Percentiles rank a stretch among this genome's conserved stretches.
Conservation (phyloP, 1,140 invertebrate genomes). For the Heliothis virescens region DNA sequence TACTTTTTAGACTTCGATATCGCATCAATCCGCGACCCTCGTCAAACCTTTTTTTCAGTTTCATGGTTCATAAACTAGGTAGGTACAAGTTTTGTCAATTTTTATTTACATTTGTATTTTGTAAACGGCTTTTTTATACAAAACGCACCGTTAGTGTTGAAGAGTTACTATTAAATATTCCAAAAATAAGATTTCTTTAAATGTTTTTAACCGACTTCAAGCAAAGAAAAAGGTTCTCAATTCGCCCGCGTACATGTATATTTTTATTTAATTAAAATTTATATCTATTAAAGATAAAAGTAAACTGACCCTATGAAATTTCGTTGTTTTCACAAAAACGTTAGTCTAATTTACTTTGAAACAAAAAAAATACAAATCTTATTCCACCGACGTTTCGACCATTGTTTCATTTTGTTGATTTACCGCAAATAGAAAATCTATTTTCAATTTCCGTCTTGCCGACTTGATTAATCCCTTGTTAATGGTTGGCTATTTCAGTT, state of each 20-base stretch:
- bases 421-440: slow-evolving; percentile 21
- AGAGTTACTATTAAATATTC: no score
- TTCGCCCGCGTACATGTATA: no score
- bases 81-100: neutral
- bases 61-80: neutral
- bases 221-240: no score
- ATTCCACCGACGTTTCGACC: slow-evolving; percentile 1
- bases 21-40: neutral
- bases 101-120: neutral
- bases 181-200: neutral
- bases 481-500: neutral
- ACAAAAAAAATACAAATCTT: slow-evolving; percentile 8
- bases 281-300: no score
- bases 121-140: neutral
- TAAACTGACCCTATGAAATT: no score
- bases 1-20: neutral
- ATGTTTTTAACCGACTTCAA: no score
- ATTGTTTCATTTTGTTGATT: slow-evolving; percentile 21
- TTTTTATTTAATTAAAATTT: no score
- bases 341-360: neutral
- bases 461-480: slow-evolving; percentile 6
- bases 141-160: no score
- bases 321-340: no score
- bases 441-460: slow-evolving; percentile 8
- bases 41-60: neutral